These are phyloP conservation scores for Drosophila dives DNA, from an alignment of 2,888 invertebrate genomes.

Conservation along the genomic window DNA sequence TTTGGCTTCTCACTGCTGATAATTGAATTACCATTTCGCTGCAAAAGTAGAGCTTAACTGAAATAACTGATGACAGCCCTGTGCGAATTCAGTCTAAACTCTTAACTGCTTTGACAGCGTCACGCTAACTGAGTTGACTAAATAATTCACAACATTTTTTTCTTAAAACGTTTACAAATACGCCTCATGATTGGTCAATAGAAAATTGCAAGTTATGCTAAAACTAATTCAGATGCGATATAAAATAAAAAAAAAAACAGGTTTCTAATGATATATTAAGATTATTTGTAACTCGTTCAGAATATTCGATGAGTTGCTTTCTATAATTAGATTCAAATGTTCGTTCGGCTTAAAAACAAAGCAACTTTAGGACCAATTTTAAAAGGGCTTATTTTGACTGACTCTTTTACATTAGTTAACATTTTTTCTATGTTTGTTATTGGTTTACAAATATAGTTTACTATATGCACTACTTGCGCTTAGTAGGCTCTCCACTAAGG, in stretches of 20 bases:
- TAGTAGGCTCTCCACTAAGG: background rate
- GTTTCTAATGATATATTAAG: background rate
- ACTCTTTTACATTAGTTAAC: background rate
- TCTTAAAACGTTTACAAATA: background rate
- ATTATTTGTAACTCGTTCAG: background rate
- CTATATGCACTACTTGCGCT: constrained; percentile 10
- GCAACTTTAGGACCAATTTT: background rate
- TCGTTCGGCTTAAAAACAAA: background rate
- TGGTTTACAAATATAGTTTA: constrained; percentile 20
- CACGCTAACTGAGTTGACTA: background rate
- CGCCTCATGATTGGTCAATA: background rate
- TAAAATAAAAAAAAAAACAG: background rate
- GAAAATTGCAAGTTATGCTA: background rate
- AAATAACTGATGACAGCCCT: constrained; percentile 2
- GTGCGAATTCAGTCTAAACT: background rate
- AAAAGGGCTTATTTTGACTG: background rate
- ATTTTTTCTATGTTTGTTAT: background rate
- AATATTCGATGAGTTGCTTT: background rate
- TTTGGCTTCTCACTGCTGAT: constrained; percentile 11
- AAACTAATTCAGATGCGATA: background rate
- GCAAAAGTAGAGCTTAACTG: constrained; percentile 10
- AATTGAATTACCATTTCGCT: constrained; percentile 51
- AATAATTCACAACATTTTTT: background rate
- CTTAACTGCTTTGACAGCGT: background rate
- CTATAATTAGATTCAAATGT: background rate